A percentile compares a stretch with the other conserved stretches of the same genome.
These are phyloP conservation scores for Macquaria ambigua DNA, from an alignment of 2,113 vertebrate species.

Conservation along the genomic window DNA sequence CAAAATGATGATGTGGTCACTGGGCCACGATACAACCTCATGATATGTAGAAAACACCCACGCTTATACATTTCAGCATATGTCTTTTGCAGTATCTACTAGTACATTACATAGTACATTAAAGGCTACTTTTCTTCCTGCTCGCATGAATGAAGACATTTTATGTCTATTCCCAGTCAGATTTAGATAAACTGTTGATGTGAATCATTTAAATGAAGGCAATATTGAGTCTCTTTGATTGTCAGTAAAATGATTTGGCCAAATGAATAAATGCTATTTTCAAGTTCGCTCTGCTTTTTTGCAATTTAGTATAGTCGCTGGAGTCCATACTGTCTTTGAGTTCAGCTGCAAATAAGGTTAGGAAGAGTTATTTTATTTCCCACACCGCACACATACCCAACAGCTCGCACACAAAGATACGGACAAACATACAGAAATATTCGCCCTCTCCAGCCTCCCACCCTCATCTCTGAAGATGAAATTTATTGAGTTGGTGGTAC, in stretches of 20 bases:
- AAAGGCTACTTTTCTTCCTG: neutral
- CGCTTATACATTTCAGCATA: neutral
- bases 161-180: neutral
- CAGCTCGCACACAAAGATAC: constrained; percentile 52
- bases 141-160: neutral
- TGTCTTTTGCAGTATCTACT: neutral
- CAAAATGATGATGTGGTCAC: neutral
- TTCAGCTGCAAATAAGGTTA: constrained; percentile 45
- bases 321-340: constrained; percentile 15
- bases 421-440: constrained; percentile 46
- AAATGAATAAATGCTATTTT: constrained; percentile 10
- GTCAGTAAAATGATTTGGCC: constrained; percentile 6
- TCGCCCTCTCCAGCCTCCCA: constrained; percentile 42
- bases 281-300: neutral
- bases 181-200: neutral
- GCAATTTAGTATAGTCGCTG: neutral
- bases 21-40: neutral
- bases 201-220: constrained; percentile 5
- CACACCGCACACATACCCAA: constrained; percentile 12
- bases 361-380: constrained; percentile 51
- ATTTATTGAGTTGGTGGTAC: constrained; percentile 85
- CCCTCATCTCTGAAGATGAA: constrained; percentile 81
- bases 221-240: neutral
- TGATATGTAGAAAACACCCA: neutral
- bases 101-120: neutral